phyloP scores from a whole-genome alignment of 2,113 vertebrate genomes.

The Rousettus leschenaultii region DNA sequence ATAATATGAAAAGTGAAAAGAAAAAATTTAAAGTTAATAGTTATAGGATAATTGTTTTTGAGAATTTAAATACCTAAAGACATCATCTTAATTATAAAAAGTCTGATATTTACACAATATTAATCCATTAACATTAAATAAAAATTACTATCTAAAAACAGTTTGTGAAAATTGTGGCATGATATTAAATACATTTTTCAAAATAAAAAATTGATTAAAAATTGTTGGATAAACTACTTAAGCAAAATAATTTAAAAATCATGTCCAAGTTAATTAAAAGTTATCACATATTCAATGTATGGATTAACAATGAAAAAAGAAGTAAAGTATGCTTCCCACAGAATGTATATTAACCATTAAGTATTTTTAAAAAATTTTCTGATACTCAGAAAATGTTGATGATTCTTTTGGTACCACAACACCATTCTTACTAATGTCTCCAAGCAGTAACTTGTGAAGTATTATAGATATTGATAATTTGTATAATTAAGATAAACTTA shows the following conservation, averaged over 20 bases:
- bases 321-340: background rate
- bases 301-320: background rate
- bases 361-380: background rate
- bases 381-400: background rate
- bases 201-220: background rate
- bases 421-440: background rate
- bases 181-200: background rate
- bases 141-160: background rate
- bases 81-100: background rate
- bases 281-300: background rate
- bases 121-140: background rate
- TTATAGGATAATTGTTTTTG: accelerated
- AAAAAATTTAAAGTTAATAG: background rate
- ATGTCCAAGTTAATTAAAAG: background rate
- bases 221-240: background rate
- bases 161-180: background rate
- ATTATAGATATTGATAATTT: background rate
- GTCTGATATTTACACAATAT: background rate
- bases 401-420: background rate
- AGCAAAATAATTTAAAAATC: background rate
- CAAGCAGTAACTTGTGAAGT: background rate
- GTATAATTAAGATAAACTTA: background rate
- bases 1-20: background rate
- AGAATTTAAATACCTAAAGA: background rate
- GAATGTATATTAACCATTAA: background rate